A percentile compares a stretch with the other conserved stretches of the same genome.
Evolutionary conservation across 2,888 invertebrate species (phyloP).

Genomic region (Diplolepis rosae): DNA sequence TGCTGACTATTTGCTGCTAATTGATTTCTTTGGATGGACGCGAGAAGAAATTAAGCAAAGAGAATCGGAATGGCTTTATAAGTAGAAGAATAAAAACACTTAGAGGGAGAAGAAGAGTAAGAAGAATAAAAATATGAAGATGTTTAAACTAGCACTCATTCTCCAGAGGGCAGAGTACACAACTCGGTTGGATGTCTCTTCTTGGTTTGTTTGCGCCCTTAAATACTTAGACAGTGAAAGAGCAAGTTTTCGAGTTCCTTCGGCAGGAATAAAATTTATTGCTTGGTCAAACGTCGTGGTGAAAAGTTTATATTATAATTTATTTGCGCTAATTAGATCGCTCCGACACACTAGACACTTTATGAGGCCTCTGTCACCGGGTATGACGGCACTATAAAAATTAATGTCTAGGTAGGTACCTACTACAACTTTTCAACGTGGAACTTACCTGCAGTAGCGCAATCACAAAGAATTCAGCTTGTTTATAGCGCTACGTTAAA

Average conservation of each 20-base stretch:
- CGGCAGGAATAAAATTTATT: conserved; percentile 30
- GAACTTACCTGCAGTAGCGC: conserved; percentile 15
- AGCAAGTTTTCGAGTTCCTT: conserved; percentile 23
- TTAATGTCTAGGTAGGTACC: conserved; percentile 35
- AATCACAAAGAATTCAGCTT: too few species aligned
- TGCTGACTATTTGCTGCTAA: conserved; percentile 23
- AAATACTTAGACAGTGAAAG: conserved; percentile 29
- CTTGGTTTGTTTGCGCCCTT: conserved; percentile 22
- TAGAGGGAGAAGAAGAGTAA: neutral
- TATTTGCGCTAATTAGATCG: conserved; percentile 60
- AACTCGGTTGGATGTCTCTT: conserved; percentile 30
- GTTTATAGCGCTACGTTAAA: conserved; percentile 5
- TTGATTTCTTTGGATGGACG: conserved; percentile 26
- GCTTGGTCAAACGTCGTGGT: conserved; percentile 48
- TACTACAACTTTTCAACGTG: too few species aligned
- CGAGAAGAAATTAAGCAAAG: conserved; percentile 26
- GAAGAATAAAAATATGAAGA: neutral
- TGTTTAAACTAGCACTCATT: conserved; percentile 9
- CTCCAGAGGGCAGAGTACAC: conserved; percentile 29
- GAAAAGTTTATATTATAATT: conserved; percentile 66
- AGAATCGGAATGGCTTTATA: neutral
- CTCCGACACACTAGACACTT: conserved; percentile 46
- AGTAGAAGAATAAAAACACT: neutral
- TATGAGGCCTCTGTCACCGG: conserved; percentile 50
- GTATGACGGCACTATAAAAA: conserved; percentile 35